phyloP scores from a whole-genome alignment of 2,797 vertebrate species.

The Gambelia wislizenii region DNA sequence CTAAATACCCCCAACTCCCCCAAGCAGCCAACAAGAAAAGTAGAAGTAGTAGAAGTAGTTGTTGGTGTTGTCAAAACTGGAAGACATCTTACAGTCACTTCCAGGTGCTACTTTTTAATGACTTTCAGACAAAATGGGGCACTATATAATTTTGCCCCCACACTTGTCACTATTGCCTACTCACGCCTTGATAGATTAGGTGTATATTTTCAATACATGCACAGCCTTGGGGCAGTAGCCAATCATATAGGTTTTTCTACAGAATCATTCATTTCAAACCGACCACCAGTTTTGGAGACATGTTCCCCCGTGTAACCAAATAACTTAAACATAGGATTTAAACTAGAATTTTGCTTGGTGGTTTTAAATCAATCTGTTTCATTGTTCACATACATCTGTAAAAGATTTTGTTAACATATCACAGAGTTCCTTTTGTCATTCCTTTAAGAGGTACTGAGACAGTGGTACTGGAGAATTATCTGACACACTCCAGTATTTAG shows the following conservation, averaged over 20 bases:
- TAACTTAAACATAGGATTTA: not conserved
- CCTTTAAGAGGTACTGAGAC: not conserved
- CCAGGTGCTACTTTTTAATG: no score
- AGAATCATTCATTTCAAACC: not conserved
- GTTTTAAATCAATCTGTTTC: not conserved
- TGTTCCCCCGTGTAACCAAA: not conserved
- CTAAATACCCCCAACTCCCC: no score
- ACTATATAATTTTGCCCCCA: no score
- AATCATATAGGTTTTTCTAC: not conserved
- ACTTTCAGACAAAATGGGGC: no score
- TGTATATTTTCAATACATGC: not conserved
- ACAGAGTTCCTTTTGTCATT: not conserved
- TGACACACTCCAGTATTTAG: not conserved
- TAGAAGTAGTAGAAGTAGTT: no score
- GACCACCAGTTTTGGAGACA: not conserved
- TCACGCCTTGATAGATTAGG: no score
- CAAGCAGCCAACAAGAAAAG: no score
- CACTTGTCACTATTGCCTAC: no score
- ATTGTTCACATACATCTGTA: not conserved
- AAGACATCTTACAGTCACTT: no score
- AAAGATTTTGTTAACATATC: not conserved
- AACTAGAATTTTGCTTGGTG: not conserved
- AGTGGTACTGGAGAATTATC: not conserved
- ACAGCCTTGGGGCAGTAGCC: not conserved
- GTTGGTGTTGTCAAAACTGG: no score